Base-by-base conservation (phyloP, 2,113 vertebrate species). In the Steatornis caripensis region DNA sequence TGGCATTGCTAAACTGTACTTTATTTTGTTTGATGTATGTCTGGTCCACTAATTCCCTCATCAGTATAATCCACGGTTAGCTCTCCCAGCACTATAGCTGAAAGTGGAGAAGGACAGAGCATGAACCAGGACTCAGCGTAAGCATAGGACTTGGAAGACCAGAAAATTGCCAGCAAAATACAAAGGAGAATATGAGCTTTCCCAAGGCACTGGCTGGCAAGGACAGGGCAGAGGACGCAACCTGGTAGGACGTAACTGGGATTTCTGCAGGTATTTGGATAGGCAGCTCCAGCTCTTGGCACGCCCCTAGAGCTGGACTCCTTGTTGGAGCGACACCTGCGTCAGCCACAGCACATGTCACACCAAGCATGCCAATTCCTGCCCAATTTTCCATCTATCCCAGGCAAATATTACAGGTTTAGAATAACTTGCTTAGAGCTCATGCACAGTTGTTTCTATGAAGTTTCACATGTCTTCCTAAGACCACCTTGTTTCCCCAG, bases 361-460 rank as follows among this genome's bases (percentile, higher is more conserved):
- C 29, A 13, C 11, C 45, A 72, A 49, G 18, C 16, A 22, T 16
- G 16, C 4, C 24, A 77, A 21, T 45, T 82, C 20, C 60, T 64
- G 6, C 15, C 27, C 58, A 15, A 10, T 53, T 71, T 61, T 54
- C 46, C 16, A 39, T 26, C 34, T 39, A 15, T n/a, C 6, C 21
- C 34, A 58, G 13, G 30, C 62, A 74, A 39, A 53, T 18, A 12
- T 36, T 45, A 27, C 6, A 2, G 6, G 54, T 71, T 45, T 12
- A 68, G 41, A 32, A 51, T 19, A 82, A 57, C 54, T 37, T 23
- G 20, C 12, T 78, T 26, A 9, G 21, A 16, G 6, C 14, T 83
- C 36, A 12, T 0, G 1, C 11, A 27, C 18, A 48, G 14, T 18
- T 23, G 5, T 70, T 70, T 30, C 27, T 43, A 12, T 21, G 1